phyloP scores from a whole-genome alignment of 2,797 vertebrate species.

The Gadopsis bispinosus region DNA sequence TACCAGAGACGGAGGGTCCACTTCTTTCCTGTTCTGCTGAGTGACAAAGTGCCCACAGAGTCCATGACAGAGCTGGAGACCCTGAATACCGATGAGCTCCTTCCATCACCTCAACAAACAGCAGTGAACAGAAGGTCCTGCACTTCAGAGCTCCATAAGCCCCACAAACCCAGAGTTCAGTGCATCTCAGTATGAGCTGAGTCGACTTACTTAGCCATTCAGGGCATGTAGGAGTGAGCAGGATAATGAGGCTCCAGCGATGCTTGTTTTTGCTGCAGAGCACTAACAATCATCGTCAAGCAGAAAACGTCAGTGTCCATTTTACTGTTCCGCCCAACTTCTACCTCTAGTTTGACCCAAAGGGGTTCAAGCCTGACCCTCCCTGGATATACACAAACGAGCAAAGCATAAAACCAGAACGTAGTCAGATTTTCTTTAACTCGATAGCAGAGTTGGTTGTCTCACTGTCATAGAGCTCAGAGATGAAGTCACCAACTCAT shows the following conservation, averaged over 20 bases:
- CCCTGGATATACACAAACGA: neutral
- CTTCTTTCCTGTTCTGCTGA: constrained; percentile 1
- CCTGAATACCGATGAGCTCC: constrained; percentile 70
- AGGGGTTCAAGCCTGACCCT: neutral
- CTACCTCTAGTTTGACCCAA: constrained; percentile 20
- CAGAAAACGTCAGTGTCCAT: constrained; percentile 43
- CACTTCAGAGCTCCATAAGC: constrained; percentile 48
- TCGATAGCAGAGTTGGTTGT: neutral
- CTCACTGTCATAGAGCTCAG: neutral
- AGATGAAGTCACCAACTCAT: neutral
- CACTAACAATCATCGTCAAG: constrained; percentile 58
- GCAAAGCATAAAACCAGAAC: neutral
- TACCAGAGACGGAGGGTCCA: constrained; percentile 1
- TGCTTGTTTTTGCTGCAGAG: constrained; percentile 39
- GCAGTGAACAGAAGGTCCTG: constrained; percentile 48
- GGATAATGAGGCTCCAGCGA: constrained; percentile 61
- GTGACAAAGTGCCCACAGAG: constrained; percentile 47
- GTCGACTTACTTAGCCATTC: constrained; percentile 42
- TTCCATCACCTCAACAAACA: constrained; percentile 68
- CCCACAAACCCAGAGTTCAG: constrained; percentile 53
- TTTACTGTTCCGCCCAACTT: constrained; percentile 42
- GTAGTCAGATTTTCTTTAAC: neutral
- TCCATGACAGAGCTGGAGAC: constrained; percentile 38
- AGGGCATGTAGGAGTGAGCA: constrained; percentile 33
- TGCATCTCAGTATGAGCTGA: constrained; percentile 20